These are phyloP conservation scores for Pharmacophagus antenor DNA, from an alignment of 2,888 invertebrate species.

Conservation along the genomic window DNA sequence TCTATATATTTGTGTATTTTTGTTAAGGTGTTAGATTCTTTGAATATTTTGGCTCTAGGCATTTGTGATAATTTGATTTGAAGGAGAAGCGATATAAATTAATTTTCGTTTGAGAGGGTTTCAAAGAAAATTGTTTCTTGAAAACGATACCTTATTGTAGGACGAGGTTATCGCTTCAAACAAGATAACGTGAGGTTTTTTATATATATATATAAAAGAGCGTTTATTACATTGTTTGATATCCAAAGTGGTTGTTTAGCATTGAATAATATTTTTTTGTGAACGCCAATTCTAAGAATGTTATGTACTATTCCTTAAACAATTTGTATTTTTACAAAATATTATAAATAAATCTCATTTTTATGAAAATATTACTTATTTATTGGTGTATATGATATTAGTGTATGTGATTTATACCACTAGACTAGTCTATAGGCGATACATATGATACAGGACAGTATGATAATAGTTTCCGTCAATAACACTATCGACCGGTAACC, in stretches of 20 bases:
- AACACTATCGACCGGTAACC: too few species aligned
- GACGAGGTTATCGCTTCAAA: constrained; percentile 36
- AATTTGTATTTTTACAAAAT: too few species aligned
- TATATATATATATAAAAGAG: constrained; percentile 34
- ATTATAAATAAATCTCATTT: too few species aligned
- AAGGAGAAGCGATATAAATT: constrained; percentile 52
- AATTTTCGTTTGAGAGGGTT: constrained; percentile 53
- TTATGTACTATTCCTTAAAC: too few species aligned
- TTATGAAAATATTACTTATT: too few species aligned
- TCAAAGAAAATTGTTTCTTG: constrained; percentile 56
- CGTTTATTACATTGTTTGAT: constrained; percentile 7
- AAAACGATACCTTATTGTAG: constrained; percentile 49
- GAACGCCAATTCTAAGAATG: background rate
- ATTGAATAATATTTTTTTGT: constrained; percentile 2
- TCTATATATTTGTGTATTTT: too few species aligned
- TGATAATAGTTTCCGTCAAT: too few species aligned
- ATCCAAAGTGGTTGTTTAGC: constrained; percentile 14
- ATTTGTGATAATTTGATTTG: constrained; percentile 58
- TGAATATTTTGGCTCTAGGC: constrained; percentile 45
- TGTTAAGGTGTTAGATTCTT: constrained; percentile 58
- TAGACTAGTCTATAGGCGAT: too few species aligned
- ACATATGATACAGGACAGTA: too few species aligned
- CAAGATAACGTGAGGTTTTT: constrained; percentile 26
- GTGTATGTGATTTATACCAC: too few species aligned
- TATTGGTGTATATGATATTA: too few species aligned